Evolutionary conservation across 1,140 invertebrate species (phyloP).

Genomic region (Harlomillsia oculata): DNA sequence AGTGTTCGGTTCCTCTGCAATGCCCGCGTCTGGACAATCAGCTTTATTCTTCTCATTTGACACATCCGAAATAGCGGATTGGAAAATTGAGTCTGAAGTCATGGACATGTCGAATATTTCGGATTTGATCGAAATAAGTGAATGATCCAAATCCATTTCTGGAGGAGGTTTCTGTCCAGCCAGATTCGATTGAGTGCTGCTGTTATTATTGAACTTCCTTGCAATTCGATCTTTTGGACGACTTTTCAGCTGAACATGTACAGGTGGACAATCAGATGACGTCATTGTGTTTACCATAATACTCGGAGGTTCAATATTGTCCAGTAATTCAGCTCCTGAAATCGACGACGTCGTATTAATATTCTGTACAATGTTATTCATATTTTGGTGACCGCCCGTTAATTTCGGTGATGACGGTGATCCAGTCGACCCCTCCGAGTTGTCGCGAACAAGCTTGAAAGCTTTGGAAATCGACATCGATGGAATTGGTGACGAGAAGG

Average conservation of each 20-base stretch:
- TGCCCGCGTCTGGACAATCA: not conserved
- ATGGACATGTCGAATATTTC: constrained; percentile 53
- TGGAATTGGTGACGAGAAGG: constrained; percentile 27
- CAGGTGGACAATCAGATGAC: constrained; percentile 15
- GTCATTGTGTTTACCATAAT: constrained; percentile 14
- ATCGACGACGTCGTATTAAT: not conserved
- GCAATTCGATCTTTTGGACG: constrained; percentile 8
- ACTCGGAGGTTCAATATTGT: constrained; percentile 22
- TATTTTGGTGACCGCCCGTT: too few species aligned
- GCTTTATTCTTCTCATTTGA: not conserved
- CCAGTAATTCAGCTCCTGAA: not conserved
- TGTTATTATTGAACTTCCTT: constrained; percentile 10
- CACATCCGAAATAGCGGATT: constrained; percentile 13
- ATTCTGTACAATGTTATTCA: too few species aligned
- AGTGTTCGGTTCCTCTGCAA: not conserved
- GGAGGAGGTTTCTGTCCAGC: constrained; percentile 22
- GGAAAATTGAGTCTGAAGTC: constrained; percentile 12
- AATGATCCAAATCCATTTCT: constrained; percentile 57
- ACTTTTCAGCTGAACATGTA: not conserved
- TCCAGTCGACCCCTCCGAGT: too few species aligned
- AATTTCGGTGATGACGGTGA: too few species aligned
- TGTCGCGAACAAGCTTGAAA: too few species aligned
- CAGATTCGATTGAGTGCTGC: constrained; percentile 14
- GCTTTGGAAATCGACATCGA: constrained; percentile 27
- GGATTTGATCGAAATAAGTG: constrained; percentile 69